Evolutionary conservation across 2,888 invertebrate species (phyloP).

Genomic region (Eledone cirrhosa): DNA sequence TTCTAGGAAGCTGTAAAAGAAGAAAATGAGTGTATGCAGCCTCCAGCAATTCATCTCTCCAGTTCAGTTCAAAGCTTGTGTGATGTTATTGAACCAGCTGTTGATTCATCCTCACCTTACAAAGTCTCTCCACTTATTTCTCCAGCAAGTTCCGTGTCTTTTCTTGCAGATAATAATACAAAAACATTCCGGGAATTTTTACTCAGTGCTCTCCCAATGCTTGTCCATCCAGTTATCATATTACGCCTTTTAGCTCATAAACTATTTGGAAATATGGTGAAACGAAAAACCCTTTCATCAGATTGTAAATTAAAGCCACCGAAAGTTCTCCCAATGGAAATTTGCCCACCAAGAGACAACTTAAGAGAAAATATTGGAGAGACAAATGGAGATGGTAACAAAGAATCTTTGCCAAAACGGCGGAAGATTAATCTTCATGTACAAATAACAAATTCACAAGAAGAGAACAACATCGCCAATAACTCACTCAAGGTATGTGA

Average conservation of each 20-base stretch:
- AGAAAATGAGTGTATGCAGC: slow-evolving; percentile 41
- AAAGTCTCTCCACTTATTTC: slow-evolving; percentile 52
- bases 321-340: slow-evolving; percentile 45
- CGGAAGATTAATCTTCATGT: slow-evolving; percentile 45
- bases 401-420: slow-evolving; percentile 34
- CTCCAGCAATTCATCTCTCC: slow-evolving; percentile 48
- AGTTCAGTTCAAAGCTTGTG: slow-evolving; percentile 45
- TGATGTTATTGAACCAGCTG: slow-evolving; percentile 37
- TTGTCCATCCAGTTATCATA: slow-evolving; percentile 71
- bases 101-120: slow-evolving; percentile 32
- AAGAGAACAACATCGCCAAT: slow-evolving; percentile 27
- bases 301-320: slow-evolving; percentile 48
- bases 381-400: slow-evolving; percentile 21
- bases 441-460: slow-evolving; percentile 41
- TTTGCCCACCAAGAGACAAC: slow-evolving; percentile 49
- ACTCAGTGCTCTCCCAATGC: slow-evolving; percentile 67
- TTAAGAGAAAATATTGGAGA: slow-evolving; percentile 22
- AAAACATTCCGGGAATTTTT: slow-evolving; percentile 59
- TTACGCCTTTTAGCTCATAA: slow-evolving; percentile 71
- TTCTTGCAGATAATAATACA: slow-evolving; percentile 47
- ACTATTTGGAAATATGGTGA: slow-evolving; percentile 70
- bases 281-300: slow-evolving; percentile 64
- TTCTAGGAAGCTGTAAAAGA: slow-evolving; percentile 55
- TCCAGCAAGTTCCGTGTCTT: slow-evolving; percentile 54
- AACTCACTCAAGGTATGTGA: slow-evolving; percentile 27